Evolutionary conservation across 2,113 vertebrate species (phyloP), one percentile per base, ranked within the genome.

Genomic region (Vanacampus margaritifer): DNA sequence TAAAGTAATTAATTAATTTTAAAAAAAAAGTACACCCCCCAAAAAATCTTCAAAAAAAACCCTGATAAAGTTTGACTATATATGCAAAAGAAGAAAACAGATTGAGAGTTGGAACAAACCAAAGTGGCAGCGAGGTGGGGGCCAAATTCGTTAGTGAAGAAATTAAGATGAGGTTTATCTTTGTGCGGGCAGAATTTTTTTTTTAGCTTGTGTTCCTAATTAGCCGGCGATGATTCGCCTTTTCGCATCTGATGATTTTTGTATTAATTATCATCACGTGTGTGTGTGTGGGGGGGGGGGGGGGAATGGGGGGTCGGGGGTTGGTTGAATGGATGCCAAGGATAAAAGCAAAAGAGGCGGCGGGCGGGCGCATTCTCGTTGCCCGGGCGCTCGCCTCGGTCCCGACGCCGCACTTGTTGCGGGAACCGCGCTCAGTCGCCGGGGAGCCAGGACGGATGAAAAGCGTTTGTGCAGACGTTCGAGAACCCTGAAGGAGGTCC

Each of bases 401-500:
- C 63, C 63, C 16, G 72, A 60, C 63, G 63, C 28, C n/a, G 48
- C 79, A 69, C 77, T 80, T 72, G 73, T 50, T 62, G 68, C 53
- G 53, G n/a, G 37, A 26, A n/a, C n/a, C 2, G 46, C 46, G 46
- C 46, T 50, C 46, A 9, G 46, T 50, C 13, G 37, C 16, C 23
- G 61, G 41, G 19, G 32, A 24, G 79, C 77, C 76, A 85, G 86
- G 79, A 79, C 64, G 45, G 45, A 14, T 51, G 48, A 51, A 82
- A 83, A 88, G 71, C 84, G 85, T 91, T 92, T 90, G 71, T 63
- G 79, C 69, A 68, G 72, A 77, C 79, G 73, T 65, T 41, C 77
- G 46, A 26, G n/a, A 19, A 12, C n/a, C 12, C 3, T 19, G 43
- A 61, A 72, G 87, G 76, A 63, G 81, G 86, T 89, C 73, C 88